A percentile compares a stretch with the other conserved stretches of the same genome.
phyloP scores from a whole-genome alignment of 1,140 invertebrate genomes.

The Tenebrio molitor region DNA sequence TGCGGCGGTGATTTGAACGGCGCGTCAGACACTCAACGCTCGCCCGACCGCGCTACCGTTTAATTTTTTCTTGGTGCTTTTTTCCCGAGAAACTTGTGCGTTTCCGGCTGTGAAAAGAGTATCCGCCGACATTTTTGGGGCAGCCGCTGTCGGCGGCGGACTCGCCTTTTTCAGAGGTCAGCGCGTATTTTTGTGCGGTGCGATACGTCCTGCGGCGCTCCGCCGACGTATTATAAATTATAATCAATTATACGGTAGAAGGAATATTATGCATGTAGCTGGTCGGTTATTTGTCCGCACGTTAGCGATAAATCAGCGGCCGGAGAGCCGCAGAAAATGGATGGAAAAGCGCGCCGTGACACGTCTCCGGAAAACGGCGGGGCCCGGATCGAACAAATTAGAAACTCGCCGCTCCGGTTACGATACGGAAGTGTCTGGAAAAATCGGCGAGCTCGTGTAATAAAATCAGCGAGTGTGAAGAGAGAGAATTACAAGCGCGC shows the following conservation, averaged over 20 bases:
- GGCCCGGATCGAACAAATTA: not conserved
- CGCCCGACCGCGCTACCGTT: too few species aligned
- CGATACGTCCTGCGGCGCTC: not conserved
- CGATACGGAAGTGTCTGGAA: constrained; percentile 9
- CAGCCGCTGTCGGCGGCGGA: not conserved
- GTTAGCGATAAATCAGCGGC: constrained; percentile 2
- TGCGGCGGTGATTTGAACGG: too few species aligned
- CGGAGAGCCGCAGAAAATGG: not conserved
- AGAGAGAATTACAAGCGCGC: constrained; percentile 15
- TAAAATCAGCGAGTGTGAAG: constrained; percentile 16
- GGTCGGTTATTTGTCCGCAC: constrained; percentile 11
- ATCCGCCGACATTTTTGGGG: too few species aligned
- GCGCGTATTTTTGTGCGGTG: constrained; percentile 13
- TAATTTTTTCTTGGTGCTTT: too few species aligned
- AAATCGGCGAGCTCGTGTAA: constrained; percentile 4
- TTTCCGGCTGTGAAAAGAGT: too few species aligned
- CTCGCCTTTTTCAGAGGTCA: not conserved
- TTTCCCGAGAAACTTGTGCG: too few species aligned
- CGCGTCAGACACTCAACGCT: too few species aligned
- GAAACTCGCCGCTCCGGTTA: not conserved
- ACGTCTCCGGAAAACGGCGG: not conserved
- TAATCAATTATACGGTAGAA: constrained; percentile 24
- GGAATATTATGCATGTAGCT: constrained; percentile 7
- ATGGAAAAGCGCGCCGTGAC: constrained; percentile 5
- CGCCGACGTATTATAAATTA: constrained; percentile 26